Conservation (phyloP, 2,797 vertebrate genomes). For the Myotis daubentonii region DNA sequence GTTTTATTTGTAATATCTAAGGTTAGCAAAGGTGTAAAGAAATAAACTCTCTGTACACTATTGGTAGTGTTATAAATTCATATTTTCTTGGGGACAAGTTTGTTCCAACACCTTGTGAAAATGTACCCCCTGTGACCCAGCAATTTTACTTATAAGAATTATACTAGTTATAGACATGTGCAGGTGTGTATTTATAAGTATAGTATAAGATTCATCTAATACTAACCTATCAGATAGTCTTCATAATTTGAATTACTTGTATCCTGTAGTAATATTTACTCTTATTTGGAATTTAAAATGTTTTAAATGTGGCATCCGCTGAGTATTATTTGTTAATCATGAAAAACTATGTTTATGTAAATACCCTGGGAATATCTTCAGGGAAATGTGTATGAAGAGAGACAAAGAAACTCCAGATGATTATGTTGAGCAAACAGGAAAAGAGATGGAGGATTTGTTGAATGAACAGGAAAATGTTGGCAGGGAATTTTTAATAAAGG, state of each 20-base stretch:
- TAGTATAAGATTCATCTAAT: not conserved
- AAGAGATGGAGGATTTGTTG: not conserved
- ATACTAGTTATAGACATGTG: not conserved
- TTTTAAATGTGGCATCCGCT: constrained; percentile 11
- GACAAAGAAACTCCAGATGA: not conserved
- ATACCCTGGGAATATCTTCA: constrained; percentile 27
- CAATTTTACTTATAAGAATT: not conserved
- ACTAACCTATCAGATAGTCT: not conserved
- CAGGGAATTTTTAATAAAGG: not conserved
- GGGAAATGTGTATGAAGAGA: not conserved
- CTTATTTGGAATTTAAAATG: constrained; percentile 1
- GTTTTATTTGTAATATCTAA: not conserved
- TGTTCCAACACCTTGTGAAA: not conserved
- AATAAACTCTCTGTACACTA: not conserved
- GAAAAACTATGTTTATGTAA: constrained; percentile 21
- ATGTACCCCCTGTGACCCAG: not conserved
- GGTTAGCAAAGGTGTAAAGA: not conserved
- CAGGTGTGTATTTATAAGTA: not conserved
- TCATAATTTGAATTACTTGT: not conserved
- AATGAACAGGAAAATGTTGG: not conserved
- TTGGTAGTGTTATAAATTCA: not conserved
- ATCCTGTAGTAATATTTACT: not conserved
- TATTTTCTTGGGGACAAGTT: not conserved
- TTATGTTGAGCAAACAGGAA: not conserved
- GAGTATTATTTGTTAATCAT: not conserved